Base-by-base conservation (phyloP, 2,113 vertebrate species). In the Malurus cyaneus region DNA sequence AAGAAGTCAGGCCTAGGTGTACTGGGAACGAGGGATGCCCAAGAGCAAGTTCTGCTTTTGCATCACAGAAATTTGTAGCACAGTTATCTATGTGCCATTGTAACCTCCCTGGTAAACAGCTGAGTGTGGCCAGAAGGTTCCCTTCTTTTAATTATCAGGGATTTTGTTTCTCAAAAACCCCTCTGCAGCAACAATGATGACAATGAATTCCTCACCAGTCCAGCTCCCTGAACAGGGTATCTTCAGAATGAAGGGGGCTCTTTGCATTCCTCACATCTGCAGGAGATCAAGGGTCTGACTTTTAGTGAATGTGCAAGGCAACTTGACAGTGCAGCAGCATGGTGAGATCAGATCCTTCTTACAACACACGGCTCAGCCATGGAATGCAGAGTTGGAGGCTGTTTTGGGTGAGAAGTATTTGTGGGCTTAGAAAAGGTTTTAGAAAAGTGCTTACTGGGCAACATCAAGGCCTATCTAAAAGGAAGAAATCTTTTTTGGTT, bases 301-400 rank as follows among this genome's bases (percentile, higher is more conserved):
- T 72, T 20, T 9, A 26, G 18, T 39, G n/a, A 29, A 17, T 26
- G 8, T 65, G n/a, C 57, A 71, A 84, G 84, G 18, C 0, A 0
- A 53, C 18, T 76, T 14, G 11, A 46, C 76, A n/a, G 15, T 52
- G 11, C 8, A 29, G 13, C 47, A 86, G 28, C 20, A 54, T 28
- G 50, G 59, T 17, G 67, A 86, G 32, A 70, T 66, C 29, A 80
- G 54, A 69, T 42, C 14, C 28, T 65, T 84, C 65, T 49, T 82
- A 18, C 4, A 52, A 42, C 46, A 61, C 41, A 4, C 3, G 25
- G 44, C 39, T 60, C 47, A 82, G 15, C 25, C 26, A 7, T 18
- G 54, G 79, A 94, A 82, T 36, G 39, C 46, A 81, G 56, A 54
- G 25, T 10, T 1, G 1, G 28, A 44, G 61, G 15, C 11, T 69